Percentiles rank a stretch among this genome's conserved stretches.
Evolutionary conservation across 2,113 vertebrate genomes (phyloP).

Genomic region (Rhegmatorhina hoffmannsi): DNA sequence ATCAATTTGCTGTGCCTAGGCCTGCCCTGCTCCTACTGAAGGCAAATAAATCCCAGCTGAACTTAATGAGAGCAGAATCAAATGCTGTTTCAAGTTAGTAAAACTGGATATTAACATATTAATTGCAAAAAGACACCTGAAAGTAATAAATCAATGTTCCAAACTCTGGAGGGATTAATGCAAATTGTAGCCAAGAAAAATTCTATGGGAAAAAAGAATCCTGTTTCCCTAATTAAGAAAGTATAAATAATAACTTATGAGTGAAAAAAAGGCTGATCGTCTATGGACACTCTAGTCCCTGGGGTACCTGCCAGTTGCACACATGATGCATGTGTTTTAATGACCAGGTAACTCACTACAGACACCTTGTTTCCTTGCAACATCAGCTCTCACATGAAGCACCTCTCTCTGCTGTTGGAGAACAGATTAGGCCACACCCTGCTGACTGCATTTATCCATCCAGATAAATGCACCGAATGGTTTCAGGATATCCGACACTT

Average conservation of each 20-base stretch:
- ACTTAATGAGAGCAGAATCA: neutral
- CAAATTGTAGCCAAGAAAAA: neutral
- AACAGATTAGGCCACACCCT: neutral
- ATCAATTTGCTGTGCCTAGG: neutral
- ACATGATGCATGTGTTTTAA: neutral
- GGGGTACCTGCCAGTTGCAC: neutral
- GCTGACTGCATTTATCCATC: constrained; percentile 10
- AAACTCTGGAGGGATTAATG: neutral
- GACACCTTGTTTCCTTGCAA: neutral
- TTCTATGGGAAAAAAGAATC: neutral
- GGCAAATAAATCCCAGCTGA: neutral
- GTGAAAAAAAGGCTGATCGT: neutral
- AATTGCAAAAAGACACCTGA: neutral
- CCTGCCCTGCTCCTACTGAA: neutral
- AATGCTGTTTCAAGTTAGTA: neutral
- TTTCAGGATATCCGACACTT: constrained; percentile 13
- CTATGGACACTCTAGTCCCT: neutral
- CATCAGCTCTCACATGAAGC: neutral
- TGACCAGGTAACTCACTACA: neutral
- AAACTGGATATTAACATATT: neutral
- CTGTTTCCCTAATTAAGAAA: neutral
- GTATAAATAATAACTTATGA: neutral
- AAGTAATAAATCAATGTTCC: neutral
- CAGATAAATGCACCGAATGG: neutral
- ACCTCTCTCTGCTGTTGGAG: neutral